Conservation (phyloP, 2,797 vertebrate genomes). For the Remorina albescens region DNA sequence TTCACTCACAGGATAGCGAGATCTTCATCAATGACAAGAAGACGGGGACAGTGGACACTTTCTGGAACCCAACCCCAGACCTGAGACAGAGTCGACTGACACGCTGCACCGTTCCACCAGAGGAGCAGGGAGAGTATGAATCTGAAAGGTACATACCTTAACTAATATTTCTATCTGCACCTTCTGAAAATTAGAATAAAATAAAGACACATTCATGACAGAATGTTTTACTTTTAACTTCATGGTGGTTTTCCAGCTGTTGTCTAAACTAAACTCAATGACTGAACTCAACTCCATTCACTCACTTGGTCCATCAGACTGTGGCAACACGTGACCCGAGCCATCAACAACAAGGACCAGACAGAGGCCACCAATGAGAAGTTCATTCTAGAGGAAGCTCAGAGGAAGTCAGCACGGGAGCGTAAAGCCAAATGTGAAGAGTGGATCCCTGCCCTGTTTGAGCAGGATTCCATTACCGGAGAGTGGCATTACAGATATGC, state of each 20-base stretch:
- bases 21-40: constrained; percentile 97
- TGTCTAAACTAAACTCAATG: not conserved
- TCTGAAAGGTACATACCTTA: constrained; percentile 89
- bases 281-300: not conserved
- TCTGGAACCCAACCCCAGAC: constrained; percentile 95
- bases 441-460: constrained; percentile 93
- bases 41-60: constrained; percentile 90
- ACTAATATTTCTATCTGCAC: not conserved
- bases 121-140: constrained; percentile 94
- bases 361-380: constrained; percentile 98
- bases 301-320: constrained; percentile 80
- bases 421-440: constrained; percentile 93
- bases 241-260: no score
- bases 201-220: no score
- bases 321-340: constrained; percentile 98
- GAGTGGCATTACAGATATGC: constrained; percentile 98
- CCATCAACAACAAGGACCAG: constrained; percentile 98
- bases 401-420: constrained; percentile 92
- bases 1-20: constrained; percentile 91
- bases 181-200: not conserved
- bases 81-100: constrained; percentile 91
- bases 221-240: not conserved
- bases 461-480: constrained; percentile 91
- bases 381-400: constrained; percentile 94
- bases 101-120: constrained; percentile 91